A percentile compares a stretch with the other conserved stretches of the same genome.
phyloP scores from a whole-genome alignment of 2,888 invertebrate genomes.

The Teleiodes luculella region DNA sequence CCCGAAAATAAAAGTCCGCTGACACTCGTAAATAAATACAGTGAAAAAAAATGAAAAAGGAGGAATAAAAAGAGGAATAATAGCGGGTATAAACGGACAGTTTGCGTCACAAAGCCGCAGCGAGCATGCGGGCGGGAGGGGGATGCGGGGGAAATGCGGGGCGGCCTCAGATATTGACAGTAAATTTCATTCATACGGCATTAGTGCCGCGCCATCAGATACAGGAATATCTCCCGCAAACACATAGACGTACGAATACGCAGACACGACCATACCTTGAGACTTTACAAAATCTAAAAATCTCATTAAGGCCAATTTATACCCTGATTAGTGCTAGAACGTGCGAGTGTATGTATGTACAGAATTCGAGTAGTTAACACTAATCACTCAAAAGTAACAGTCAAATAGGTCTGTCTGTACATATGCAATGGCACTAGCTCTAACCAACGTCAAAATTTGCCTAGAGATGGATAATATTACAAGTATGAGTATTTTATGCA shows the following conservation, averaged over 20 bases:
- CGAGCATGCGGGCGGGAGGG: background rate
- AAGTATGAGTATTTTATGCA: too few species aligned
- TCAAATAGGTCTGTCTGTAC: too few species aligned
- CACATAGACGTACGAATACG: slow-evolving; percentile 28
- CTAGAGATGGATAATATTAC: too few species aligned
- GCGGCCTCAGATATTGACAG: slow-evolving; percentile 79
- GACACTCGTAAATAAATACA: slow-evolving; percentile 53
- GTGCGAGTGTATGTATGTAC: too few species aligned
- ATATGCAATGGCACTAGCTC: too few species aligned
- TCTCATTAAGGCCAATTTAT: too few species aligned
- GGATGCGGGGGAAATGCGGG: background rate
- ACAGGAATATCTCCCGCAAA: slow-evolving; percentile 61
- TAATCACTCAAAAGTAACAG: too few species aligned
- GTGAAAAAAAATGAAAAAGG: slow-evolving; percentile 51
- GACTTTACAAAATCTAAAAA: too few species aligned
- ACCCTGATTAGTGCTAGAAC: too few species aligned
- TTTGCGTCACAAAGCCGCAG: slow-evolving; percentile 75
- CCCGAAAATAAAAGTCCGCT: slow-evolving; percentile 42
- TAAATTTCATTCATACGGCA: slow-evolving; percentile 78
- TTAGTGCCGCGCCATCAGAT: slow-evolving; percentile 78
- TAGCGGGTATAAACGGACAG: slow-evolving; percentile 70
- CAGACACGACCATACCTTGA: too few species aligned
- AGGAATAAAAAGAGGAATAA: slow-evolving; percentile 62
- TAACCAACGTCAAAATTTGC: too few species aligned
- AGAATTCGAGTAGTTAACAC: too few species aligned